phyloP scores from a whole-genome alignment of 1,140 invertebrate genomes.

The Drosophila virilis region DNA sequence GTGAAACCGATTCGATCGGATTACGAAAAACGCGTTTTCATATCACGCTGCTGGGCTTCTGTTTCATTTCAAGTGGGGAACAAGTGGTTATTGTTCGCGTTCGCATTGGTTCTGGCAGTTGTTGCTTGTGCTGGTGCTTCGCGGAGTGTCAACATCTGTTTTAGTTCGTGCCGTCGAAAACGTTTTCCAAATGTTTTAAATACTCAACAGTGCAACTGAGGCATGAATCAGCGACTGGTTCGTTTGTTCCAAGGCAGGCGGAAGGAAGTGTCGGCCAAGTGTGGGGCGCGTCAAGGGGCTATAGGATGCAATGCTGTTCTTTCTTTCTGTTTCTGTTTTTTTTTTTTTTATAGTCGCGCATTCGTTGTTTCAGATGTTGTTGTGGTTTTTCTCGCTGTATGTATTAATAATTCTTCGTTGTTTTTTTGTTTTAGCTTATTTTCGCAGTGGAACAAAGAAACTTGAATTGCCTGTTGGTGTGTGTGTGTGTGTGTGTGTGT shows the following conservation, averaged over 20 bases:
- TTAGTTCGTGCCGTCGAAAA: constrained; percentile 2
- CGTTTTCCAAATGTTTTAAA: constrained; percentile 1
- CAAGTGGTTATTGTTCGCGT: too few species aligned
- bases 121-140: not conserved
- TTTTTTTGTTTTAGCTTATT: constrained; percentile 7
- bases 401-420: constrained; percentile 38
- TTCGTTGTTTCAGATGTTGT: constrained; percentile 10
- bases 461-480: constrained; percentile 22
- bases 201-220: not conserved
- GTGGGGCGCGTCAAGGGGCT: too few species aligned
- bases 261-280: constrained; percentile 9
- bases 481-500: constrained; percentile 27
- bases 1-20: not conserved
- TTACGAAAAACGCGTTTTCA: not conserved
- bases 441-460: constrained; percentile 28
- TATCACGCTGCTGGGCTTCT: too few species aligned
- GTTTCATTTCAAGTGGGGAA: not conserved
- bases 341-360: not conserved
- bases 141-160: not conserved
- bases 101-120: not conserved
- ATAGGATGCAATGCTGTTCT: constrained; percentile 8
- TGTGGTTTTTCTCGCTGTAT: constrained; percentile 20
- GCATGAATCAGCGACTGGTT: constrained; percentile 28
- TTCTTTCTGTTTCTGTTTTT: too few species aligned
- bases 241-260: constrained; percentile 26